Conservation (phyloP, 2,113 vertebrate species). For the Chrysochloris asiatica region DNA sequence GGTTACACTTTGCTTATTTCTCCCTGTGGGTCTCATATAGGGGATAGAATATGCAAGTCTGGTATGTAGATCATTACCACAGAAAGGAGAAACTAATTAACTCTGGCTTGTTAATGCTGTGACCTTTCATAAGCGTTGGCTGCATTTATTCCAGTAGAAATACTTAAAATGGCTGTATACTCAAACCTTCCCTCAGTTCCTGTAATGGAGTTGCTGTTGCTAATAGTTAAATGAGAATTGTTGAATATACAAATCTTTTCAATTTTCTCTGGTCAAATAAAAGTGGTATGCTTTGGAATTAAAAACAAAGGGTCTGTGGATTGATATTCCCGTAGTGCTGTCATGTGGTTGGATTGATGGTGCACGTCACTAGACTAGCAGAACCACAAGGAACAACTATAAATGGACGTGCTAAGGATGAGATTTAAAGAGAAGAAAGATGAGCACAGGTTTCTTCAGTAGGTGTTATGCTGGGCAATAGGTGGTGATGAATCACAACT, state of each 20-base stretch:
- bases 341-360: not conserved
- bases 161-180: not conserved
- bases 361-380: not conserved
- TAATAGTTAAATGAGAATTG: not conserved
- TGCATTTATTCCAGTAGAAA: not conserved
- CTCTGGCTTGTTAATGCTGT: not conserved
- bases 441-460: not conserved
- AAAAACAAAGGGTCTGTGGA: not conserved
- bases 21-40: not conserved
- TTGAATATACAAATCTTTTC: not conserved
- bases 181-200: not conserved
- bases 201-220: not conserved
- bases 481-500: not conserved
- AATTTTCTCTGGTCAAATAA: not conserved
- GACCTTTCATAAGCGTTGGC: not conserved
- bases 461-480: not conserved
- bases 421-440: not conserved
- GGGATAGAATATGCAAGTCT: not conserved
- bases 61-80: not conserved
- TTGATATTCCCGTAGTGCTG: not conserved
- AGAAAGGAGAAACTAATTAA: not conserved
- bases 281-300: not conserved
- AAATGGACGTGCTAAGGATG: not conserved
- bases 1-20: not conserved
- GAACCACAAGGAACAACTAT: accelerated